Base-by-base conservation (phyloP, 2,888 invertebrate species). In the Ametastegia equiseti region DNA sequence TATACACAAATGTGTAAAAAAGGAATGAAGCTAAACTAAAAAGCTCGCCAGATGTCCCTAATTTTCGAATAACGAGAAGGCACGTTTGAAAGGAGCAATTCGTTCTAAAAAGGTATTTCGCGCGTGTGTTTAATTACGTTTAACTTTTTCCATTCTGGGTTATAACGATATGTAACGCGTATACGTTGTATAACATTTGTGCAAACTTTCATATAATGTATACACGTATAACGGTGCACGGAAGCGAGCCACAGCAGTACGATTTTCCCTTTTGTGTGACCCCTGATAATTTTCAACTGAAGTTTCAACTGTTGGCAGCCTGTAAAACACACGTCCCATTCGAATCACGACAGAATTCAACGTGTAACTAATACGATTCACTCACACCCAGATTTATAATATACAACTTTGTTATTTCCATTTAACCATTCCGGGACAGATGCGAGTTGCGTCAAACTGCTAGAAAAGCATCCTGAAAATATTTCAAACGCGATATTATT, bases 151-250 rank as follows among this genome's bases (percentile, higher is more conserved):
- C n/a, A 54, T 75, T 33, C 19, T 50, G 23, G 54, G n/a, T 50
- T 75, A 54, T 75, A 75, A 75, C 75, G 75, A 36, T 71, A 47
- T 71, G 71, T 71, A 54, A 75, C 54, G n/a, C n/a, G n/a, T n/a
- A n/a, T n/a, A n/a, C n/a, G 54, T 50, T 45, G 30, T 27, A 71
- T 71, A 54, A 50, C 75, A 36, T n/a, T n/a, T 50, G 36, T 75
- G 54, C 23, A 75, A 75, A 75, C 75, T 75, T 54, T 50, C 36
- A 75, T 75, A 75, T n/a, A n/a, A n/a, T n/a, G n/a, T 36, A 54
- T 75, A 75, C 75, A 54, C 75, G 54, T 54, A 19, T 50, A 36
- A 75, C 33, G 33, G 9, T 19, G 33, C 54, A 50, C 13, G 75
- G 54, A 54, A 15, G 54, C 75, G 33, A 33, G 75, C n/a, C n/a